Evolutionary conservation across 2,113 vertebrate genomes (phyloP).

Genomic region (Gasterosteus nipponicus): DNA sequence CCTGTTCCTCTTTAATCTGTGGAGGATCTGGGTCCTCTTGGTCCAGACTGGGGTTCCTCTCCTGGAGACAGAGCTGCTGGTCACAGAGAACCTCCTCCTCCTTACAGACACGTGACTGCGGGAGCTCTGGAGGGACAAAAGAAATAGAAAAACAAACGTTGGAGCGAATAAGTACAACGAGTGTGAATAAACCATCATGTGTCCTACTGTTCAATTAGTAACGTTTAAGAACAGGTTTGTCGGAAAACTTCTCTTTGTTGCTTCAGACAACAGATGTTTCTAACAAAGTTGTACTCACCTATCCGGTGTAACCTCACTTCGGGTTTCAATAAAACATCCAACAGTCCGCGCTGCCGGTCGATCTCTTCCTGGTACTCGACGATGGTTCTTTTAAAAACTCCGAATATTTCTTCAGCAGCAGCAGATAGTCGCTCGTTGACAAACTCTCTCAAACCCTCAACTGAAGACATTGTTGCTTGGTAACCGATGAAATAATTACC

Average conservation of each 20-base stretch:
- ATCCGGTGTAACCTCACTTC: too few species aligned
- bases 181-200: too few species aligned
- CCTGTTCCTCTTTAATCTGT: neutral
- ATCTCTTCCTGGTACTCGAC: too few species aligned
- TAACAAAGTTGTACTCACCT: too few species aligned
- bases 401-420: conserved; percentile 43
- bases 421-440: conserved; percentile 33
- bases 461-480: neutral
- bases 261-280: too few species aligned
- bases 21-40: too few species aligned
- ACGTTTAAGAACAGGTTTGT: too few species aligned
- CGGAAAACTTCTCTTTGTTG: too few species aligned
- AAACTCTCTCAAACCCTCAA: conserved; percentile 8
- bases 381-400: conserved; percentile 19
- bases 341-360: too few species aligned
- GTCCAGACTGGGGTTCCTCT: neutral
- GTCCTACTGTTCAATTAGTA: too few species aligned
- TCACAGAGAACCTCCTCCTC: neutral
- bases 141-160: neutral
- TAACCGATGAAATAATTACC: neutral
- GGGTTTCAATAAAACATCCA: too few species aligned
- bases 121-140: conserved; percentile 1
- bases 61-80: conserved; percentile 1
- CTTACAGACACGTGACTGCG: neutral
- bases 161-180: too few species aligned